These are phyloP conservation scores for Heliornis fulica DNA, from an alignment of 2,113 vertebrate species.

Conservation along the genomic window DNA sequence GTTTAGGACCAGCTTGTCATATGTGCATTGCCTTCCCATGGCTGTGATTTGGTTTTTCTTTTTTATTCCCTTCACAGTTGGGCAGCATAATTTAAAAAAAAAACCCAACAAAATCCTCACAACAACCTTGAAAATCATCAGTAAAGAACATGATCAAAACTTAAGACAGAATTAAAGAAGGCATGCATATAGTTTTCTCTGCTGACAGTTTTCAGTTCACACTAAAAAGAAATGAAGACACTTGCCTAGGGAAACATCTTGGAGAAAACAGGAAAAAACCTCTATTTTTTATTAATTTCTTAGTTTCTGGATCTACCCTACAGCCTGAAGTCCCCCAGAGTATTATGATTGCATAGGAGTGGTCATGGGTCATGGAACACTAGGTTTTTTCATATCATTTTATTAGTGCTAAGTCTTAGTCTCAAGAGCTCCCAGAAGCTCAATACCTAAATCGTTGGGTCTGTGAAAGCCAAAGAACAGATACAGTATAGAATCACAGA, in stretches of 20 bases:
- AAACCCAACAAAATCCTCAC: neutral
- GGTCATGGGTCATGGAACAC: neutral
- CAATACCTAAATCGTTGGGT: neutral
- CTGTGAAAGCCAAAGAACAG: neutral
- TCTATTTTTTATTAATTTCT: neutral
- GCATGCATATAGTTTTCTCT: neutral
- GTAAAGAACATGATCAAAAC: neutral
- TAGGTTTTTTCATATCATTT: neutral
- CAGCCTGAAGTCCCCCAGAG: neutral
- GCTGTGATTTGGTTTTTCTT: neutral
- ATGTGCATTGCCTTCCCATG: neutral
- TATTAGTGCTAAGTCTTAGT: neutral
- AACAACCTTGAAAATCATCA: slow-evolving; percentile 5
- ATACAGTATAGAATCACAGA: too few species aligned
- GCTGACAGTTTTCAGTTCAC: neutral
- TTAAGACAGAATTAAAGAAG: neutral
- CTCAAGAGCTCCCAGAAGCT: neutral
- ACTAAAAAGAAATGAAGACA: neutral
- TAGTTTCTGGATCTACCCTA: neutral
- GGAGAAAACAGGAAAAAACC: neutral
- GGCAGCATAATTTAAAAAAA: neutral
- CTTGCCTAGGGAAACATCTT: neutral
- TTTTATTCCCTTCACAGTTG: slow-evolving; percentile 18
- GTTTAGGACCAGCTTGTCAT: neutral
- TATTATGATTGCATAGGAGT: neutral